phyloP scores from a whole-genome alignment of 1,140 invertebrate species.

The Diorhabda elongata region DNA sequence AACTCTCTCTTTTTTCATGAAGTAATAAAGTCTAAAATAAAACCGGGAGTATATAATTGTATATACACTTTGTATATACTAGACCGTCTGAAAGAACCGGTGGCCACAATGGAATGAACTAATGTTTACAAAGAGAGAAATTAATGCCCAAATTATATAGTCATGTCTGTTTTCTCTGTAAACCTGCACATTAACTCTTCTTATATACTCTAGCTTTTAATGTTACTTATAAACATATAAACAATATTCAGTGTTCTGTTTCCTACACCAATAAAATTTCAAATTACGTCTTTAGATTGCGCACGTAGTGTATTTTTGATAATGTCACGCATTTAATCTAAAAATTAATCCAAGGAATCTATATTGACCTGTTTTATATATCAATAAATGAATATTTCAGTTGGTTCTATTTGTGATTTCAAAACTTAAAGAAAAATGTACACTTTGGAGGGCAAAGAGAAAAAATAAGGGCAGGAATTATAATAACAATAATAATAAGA shows the following conservation, averaged over 20 bases:
- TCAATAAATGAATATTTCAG: too few species aligned
- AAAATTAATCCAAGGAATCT: too few species aligned
- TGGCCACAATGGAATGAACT: conserved; percentile 1
- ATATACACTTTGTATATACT: conserved; percentile 2
- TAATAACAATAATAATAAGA: too few species aligned
- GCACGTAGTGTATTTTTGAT: too few species aligned
- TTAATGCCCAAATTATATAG: conserved; percentile 1
- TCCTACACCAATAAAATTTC: conserved; percentile 2
- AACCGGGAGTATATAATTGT: neutral
- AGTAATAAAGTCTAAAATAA: neutral
- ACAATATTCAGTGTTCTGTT: neutral
- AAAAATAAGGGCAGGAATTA: too few species aligned
- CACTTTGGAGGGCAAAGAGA: too few species aligned
- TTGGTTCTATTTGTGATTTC: too few species aligned
- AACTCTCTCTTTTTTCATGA: neutral
- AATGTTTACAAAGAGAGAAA: neutral
- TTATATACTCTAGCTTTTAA: neutral
- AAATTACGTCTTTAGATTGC: neutral
- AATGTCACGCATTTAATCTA: too few species aligned
- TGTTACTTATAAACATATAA: conserved; percentile 3
- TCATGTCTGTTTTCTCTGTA: neutral
- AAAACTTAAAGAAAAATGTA: too few species aligned
- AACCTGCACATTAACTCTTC: neutral
- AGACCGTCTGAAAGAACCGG: neutral
- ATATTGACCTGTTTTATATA: too few species aligned